Evolutionary conservation across 2,888 invertebrate species (phyloP).

Genomic region (Parnassius glacialis): DNA sequence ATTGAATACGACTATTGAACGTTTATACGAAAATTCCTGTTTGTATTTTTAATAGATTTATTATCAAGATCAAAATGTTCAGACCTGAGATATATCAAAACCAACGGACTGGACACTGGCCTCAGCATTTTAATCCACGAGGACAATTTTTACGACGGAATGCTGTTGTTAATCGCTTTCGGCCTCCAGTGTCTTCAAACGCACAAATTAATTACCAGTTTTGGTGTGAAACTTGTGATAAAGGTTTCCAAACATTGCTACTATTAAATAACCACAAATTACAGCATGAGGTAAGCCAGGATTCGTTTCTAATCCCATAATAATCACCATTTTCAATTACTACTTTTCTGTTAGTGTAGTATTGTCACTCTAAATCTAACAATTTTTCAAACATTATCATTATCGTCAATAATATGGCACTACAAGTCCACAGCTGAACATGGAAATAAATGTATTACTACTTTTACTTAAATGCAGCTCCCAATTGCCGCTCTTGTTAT

Average conservation of each 20-base stretch:
- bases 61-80: slow-evolving; percentile 12
- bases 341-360: no score
- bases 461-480: no score
- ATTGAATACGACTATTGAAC: no score
- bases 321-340: no score
- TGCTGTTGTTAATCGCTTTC: slow-evolving; percentile 9
- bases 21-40: no score
- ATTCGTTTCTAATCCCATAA: not conserved
- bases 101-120: slow-evolving; percentile 15
- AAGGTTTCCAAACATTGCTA: slow-evolving; percentile 83
- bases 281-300: slow-evolving; percentile 82
- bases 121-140: slow-evolving; percentile 14
- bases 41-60: not conserved
- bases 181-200: slow-evolving; percentile 4
- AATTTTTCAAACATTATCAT: no score
- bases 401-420: no score
- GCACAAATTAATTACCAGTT: slow-evolving; percentile 46
- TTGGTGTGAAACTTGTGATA: slow-evolving; percentile 91
- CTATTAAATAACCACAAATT: slow-evolving; percentile 84
- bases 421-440: no score
- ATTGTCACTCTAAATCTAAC: no score
- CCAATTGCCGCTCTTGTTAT: no score
- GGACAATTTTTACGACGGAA: slow-evolving; percentile 17
- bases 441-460: no score
- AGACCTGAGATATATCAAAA: slow-evolving; percentile 16